Evolutionary conservation across 1,140 invertebrate species (phyloP).

Genomic region (Aphelenchoides avenae): DNA sequence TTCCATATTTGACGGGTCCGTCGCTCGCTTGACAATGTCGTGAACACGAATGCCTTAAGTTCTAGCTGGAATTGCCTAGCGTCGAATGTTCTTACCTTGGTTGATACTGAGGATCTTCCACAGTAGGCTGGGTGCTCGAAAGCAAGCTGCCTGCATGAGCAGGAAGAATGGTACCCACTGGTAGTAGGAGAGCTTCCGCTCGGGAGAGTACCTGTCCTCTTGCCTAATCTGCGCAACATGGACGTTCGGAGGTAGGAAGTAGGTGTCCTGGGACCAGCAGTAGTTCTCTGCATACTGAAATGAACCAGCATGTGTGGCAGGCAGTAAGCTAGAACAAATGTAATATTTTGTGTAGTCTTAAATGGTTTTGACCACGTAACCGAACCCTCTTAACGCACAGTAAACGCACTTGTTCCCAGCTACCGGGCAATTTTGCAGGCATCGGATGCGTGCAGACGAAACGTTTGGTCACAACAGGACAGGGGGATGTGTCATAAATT

Average conservation of each 20-base stretch:
- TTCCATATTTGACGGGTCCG: constrained; percentile 38
- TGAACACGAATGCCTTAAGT: constrained; percentile 50
- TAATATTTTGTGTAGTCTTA: too few species aligned
- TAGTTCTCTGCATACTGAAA: constrained; percentile 59
- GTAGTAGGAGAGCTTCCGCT: constrained; percentile 39
- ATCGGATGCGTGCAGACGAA: too few species aligned
- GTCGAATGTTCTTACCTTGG: constrained; percentile 4
- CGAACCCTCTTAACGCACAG: too few species aligned
- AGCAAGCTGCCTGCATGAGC: constrained; percentile 60
- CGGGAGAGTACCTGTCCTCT: constrained; percentile 40
- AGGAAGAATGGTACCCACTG: constrained; percentile 63
- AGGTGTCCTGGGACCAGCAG: constrained; percentile 56
- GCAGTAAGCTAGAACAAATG: too few species aligned
- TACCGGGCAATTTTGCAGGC: too few species aligned
- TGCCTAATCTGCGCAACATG: constrained; percentile 47
- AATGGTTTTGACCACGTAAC: too few species aligned
- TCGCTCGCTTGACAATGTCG: constrained; percentile 52
- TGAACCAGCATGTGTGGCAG: too few species aligned
- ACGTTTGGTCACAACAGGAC: too few species aligned
- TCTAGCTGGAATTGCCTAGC: constrained; percentile 9
- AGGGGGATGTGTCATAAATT: too few species aligned
- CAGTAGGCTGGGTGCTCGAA: constrained; percentile 59
- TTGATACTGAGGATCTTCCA: constrained; percentile 22
- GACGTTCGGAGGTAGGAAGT: constrained; percentile 50
- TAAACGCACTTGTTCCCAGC: too few species aligned